Evolutionary conservation across 2,797 vertebrate species (phyloP).

Genomic region (Poecilia velifera): DNA sequence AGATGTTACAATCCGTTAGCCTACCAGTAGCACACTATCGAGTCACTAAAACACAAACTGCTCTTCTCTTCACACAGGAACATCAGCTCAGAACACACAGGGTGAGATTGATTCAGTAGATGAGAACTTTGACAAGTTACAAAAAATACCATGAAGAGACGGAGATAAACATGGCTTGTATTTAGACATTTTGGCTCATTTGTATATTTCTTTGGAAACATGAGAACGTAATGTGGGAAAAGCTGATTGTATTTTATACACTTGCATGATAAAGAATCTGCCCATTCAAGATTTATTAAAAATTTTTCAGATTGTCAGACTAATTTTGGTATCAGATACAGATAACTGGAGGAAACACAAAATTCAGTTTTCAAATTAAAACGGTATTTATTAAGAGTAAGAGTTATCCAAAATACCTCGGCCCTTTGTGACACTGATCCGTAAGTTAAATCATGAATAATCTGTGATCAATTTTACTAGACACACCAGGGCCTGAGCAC

Average conservation of each 20-base stretch:
- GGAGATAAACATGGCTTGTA: not conserved
- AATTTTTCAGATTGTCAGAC: not conserved
- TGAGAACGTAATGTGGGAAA: not conserved
- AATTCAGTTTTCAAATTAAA: not conserved
- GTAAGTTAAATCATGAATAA: not conserved
- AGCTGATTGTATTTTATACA: not conserved
- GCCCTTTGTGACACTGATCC: not conserved
- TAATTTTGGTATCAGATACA: not conserved
- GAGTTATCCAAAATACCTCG: not conserved
- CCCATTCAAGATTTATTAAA: not conserved
- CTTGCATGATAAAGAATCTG: not conserved
- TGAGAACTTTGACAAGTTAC: not conserved
- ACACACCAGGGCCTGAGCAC: not conserved
- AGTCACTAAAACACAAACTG: not conserved
- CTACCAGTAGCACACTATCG: constrained; percentile 46
- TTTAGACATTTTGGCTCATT: not conserved
- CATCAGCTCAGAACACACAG: not conserved
- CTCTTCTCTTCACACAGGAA: not conserved
- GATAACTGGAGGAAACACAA: not conserved
- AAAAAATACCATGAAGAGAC: not conserved
- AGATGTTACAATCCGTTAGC: constrained; percentile 34
- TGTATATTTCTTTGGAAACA: not conserved
- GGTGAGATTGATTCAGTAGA: not conserved
- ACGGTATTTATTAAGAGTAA: not conserved
- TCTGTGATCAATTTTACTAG: not conserved